Base-by-base conservation (phyloP, 2,113 vertebrate genomes). In the Mirounga angustirostris region DNA sequence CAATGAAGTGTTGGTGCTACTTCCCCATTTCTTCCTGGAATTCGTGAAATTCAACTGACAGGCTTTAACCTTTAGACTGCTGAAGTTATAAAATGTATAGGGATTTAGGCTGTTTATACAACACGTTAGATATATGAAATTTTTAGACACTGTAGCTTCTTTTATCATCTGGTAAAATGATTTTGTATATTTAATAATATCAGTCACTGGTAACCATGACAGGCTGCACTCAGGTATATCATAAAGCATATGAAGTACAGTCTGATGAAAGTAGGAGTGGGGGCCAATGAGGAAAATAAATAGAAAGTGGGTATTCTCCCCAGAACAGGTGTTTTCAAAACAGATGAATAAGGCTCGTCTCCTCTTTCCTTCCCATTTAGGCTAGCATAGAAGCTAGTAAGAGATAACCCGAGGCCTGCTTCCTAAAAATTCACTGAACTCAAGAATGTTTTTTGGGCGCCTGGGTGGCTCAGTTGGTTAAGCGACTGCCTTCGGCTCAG, bases 1-100 rank as follows among this genome's bases (percentile, higher is more conserved):
- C 99, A 99, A 99, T 99, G 99, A 99, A 99, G 99, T 99, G 98
- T 99, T 99, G 99, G 98, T 98, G 96, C 98, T 98, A 98, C 99
- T 98, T 97, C 98, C 98, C 98, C 98, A 98, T 98, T 98, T 98
- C 98, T 99, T 98, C 98, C 98, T 94, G 98, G 98, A 99, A 98
- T 98, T 98, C 97, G 93, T 98, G 98, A 99, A 98, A 99, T 99
- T 98, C 99, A 98, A 98, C 98, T 99, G 99, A 99, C 98, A 99
- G 99, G 95, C 98, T 98, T 99, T 99, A 99, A 99, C 99, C 99
- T 99, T 99, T 99, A 98, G 98, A 98, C 98, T 99, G 98, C 98
- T 98, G 98, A 99, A 98, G 98, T 98, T 98, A 98, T 97, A 58
- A 94, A 98, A 98, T 88, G 98, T 98, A 98, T 94, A 80, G 98